Base-by-base conservation (phyloP, 2,888 invertebrate genomes). In the Listrodromus nycthemerus region DNA sequence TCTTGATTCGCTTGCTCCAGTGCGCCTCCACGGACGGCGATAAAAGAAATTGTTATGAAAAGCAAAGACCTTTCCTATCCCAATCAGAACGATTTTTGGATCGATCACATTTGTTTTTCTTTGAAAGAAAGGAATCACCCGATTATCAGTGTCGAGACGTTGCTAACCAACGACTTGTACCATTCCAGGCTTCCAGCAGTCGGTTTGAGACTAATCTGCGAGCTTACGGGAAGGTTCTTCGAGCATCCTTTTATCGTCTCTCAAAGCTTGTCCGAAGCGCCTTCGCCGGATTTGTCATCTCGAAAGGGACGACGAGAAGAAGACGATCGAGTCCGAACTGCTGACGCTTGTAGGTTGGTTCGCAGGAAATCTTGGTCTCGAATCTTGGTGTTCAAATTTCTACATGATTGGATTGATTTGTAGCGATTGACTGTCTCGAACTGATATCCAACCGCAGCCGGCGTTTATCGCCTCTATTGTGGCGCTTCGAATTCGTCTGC, bases 41-140 rank as follows among this genome's bases (percentile, higher is more conserved):
- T 79, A 80, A 73, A 80, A 66, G 24, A 73, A 73, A 80, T 73
- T 30, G 66, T 66, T 45, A 7, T 45, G 21, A 73, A 66, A 66
- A 45, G 30, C 66, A 73, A 37, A 3, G 41, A 58, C 52, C 55
- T 79, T 73, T 52, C 6, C 19, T 45, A 55, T 7, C 27, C 24
- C 10, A 41, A 48, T 19, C 19, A 5, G 55, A 19, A 58, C 33
- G 33, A 50, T 37, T 58, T 16, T 55, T 19, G 7, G 19, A 50
- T 30, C 27, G 58, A 16, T 16, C 27, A 4, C 16, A 27, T 61
- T 61, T 61, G 58, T 61, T 61, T 61, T 61, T 41, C 27, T 24
- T 16, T 30, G 16, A 61, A 30, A 0, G 58, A 30, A 61, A 16
- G 6, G 30, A 50, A n/a, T 61, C 27, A n/a, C 1, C 27, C 27